phyloP scores from a whole-genome alignment of 2,888 invertebrate genomes.

The Apodemia zela region DNA sequence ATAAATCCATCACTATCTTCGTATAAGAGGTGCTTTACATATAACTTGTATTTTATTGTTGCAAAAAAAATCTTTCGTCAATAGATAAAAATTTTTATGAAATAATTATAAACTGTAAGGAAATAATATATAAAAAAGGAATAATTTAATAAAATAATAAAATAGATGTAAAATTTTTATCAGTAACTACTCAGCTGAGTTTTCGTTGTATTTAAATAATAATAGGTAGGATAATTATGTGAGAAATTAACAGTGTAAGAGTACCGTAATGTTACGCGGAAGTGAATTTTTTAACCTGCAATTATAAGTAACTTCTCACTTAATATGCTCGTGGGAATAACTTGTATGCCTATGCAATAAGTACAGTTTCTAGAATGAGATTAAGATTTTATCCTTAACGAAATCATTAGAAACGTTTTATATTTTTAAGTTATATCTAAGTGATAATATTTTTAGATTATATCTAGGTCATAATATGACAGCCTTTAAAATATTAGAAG shows the following conservation, averaged over 20 bases:
- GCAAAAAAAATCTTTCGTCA: no score
- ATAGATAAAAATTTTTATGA: no score
- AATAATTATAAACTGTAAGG: no score
- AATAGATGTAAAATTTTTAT: no score
- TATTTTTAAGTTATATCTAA: background rate
- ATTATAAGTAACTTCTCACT: slow-evolving; percentile 60
- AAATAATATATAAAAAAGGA: no score
- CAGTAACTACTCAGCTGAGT: background rate
- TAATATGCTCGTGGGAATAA: slow-evolving; percentile 53
- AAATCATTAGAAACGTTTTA: background rate
- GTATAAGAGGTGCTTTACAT: no score
- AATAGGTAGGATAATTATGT: slow-evolving; percentile 2
- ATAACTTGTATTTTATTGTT: no score
- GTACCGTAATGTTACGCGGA: slow-evolving; percentile 57
- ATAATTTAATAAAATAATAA: no score
- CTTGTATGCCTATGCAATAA: slow-evolving; percentile 1
- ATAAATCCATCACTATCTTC: no score
- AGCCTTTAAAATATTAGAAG: background rate
- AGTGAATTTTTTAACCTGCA: slow-evolving; percentile 59
- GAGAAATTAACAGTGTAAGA: slow-evolving; percentile 41
- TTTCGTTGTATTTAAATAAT: slow-evolving; percentile 7
- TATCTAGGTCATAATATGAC: background rate
- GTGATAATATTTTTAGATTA: no score
- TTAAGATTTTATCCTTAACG: slow-evolving; percentile 7
- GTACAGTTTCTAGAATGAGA: slow-evolving; percentile 9